Evolutionary conservation across 1,140 invertebrate genomes (phyloP).

Genomic region (Diachasma alloeum): DNA sequence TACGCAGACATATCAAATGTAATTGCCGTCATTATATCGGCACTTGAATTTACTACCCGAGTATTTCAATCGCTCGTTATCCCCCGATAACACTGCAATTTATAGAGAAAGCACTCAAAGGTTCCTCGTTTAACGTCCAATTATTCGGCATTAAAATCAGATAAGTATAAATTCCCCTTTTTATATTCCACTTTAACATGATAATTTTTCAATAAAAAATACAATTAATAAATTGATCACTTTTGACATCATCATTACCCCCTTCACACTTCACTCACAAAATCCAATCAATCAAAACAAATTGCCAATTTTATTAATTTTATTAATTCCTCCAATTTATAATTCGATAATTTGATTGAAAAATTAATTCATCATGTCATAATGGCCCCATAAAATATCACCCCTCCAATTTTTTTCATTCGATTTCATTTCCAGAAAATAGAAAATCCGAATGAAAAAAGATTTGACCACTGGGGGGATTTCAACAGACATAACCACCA

Average conservation of each 20-base stretch:
- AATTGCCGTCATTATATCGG: neutral
- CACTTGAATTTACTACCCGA: neutral
- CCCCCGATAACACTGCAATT: constrained; percentile 3
- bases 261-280: neutral
- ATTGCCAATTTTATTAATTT: neutral
- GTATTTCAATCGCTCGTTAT: neutral
- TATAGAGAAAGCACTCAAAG: neutral
- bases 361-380: neutral
- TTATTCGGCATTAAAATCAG: neutral
- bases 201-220: neutral
- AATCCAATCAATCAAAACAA: neutral
- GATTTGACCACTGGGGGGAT: neutral
- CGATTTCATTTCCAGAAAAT: too few species aligned
- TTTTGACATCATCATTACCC: neutral
- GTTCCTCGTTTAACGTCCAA: constrained; percentile 10
- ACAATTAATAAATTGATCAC: neutral
- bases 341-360: neutral
- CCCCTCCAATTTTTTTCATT: neutral
- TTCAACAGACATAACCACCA: constrained; percentile 11
- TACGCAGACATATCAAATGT: neutral
- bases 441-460: neutral
- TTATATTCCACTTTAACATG: neutral
- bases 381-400: neutral
- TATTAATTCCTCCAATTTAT: neutral
- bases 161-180: neutral